A percentile compares a stretch with the other conserved stretches of the same genome.
phyloP scores from a whole-genome alignment of 2,888 invertebrate genomes.

The Achlya flavicornis region DNA sequence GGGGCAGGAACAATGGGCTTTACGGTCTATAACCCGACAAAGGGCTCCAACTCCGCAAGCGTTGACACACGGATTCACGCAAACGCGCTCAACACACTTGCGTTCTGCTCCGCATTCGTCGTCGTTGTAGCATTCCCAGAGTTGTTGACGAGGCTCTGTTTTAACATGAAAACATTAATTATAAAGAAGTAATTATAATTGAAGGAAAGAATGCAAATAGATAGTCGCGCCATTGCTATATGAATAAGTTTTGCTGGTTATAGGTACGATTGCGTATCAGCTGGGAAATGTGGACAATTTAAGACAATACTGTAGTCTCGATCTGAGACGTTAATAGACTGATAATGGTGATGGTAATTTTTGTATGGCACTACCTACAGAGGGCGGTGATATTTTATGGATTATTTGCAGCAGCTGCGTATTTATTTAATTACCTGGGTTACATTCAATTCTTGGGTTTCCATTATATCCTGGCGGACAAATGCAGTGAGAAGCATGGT shows the following conservation, averaged over 20 bases:
- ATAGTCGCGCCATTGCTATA: no score
- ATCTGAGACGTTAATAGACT: no score
- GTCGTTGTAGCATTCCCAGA: slow-evolving; percentile 89
- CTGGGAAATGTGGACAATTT: no score
- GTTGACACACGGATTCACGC: slow-evolving; percentile 90
- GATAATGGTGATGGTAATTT: no score
- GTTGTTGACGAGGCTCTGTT: slow-evolving; percentile 71
- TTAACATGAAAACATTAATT: neutral
- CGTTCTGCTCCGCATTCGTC: slow-evolving; percentile 90
- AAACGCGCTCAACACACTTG: slow-evolving; percentile 89
- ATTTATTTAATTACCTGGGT: slow-evolving; percentile 70
- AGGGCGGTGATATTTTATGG: no score
- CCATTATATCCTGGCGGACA: slow-evolving; percentile 91
- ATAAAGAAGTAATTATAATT: neutral
- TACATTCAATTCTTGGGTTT: slow-evolving; percentile 91
- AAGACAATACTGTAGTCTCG: no score
- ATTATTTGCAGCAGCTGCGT: neutral
- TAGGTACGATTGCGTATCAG: no score
- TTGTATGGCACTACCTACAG: no score
- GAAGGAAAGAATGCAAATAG: no score
- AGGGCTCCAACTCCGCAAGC: slow-evolving; percentile 92
- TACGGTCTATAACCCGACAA: slow-evolving; percentile 91
- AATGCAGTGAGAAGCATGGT: slow-evolving; percentile 90
- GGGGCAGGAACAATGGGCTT: slow-evolving; percentile 92
- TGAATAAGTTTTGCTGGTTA: no score